These are phyloP conservation scores for Pseudomugil tenellus DNA, from an alignment of 2,797 vertebrate genomes.

Conservation along the genomic window DNA sequence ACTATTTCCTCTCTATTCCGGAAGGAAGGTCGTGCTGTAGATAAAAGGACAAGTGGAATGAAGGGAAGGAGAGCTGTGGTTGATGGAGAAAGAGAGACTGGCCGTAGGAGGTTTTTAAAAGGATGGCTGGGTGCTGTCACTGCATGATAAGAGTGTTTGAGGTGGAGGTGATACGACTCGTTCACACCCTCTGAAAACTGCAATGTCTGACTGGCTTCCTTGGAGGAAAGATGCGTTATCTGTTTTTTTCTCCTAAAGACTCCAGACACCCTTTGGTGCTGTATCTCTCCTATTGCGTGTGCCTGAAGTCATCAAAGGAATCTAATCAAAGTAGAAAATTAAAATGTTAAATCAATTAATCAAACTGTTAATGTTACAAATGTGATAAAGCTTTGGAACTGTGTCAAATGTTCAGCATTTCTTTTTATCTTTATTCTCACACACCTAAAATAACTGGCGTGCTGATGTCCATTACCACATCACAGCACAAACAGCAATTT, in stretches of 20 bases:
- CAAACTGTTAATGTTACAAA: conserved; percentile 28
- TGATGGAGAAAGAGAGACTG: conserved; percentile 34
- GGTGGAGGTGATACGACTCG: conserved; percentile 48
- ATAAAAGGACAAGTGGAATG: conserved; percentile 41
- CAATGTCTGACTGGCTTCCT: conserved; percentile 23
- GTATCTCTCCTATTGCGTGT: conserved; percentile 25
- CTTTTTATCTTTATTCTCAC: conserved; percentile 11
- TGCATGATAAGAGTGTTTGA: conserved; percentile 64
- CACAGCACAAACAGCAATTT: background rate
- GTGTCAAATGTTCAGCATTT: conserved; percentile 8
- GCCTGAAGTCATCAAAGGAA: conserved; percentile 41
- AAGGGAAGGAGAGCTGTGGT: conserved; percentile 3
- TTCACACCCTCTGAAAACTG: conserved; percentile 45
- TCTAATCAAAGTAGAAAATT: conserved; percentile 50
- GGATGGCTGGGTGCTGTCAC: conserved; percentile 52
- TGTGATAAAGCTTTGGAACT: conserved; percentile 20
- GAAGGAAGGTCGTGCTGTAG: conserved; percentile 9
- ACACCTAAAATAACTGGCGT: background rate
- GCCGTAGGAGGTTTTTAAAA: conserved; percentile 44
- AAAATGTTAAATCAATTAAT: conserved; percentile 44
- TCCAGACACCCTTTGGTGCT: conserved; percentile 27
- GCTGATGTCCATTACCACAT: background rate
- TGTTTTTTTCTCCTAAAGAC: conserved; percentile 15
- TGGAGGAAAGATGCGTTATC: conserved; percentile 42
- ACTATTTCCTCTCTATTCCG: conserved; percentile 17